Base-by-base conservation (phyloP, 1,140 invertebrate species). In the Drosophila pruinosa region DNA sequence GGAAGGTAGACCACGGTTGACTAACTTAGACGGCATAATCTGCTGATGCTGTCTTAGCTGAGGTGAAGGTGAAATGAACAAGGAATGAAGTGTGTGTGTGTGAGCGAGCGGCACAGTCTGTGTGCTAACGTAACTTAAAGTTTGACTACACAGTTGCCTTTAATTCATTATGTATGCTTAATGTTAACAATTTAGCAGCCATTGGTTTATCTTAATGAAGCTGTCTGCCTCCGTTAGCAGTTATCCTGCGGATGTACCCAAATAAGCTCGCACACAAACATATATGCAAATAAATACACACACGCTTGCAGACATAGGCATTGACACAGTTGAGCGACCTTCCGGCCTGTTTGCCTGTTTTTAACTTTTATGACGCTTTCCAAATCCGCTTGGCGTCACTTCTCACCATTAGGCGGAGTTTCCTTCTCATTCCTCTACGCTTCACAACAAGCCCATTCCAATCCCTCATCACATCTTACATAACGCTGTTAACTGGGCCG, bases 151-250 rank as follows among this genome's bases (percentile, higher is more conserved):
- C 59, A 48, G 59, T 48, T 28, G 75, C 61, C 73, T 73, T 85
- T 82, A 82, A 88, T 88, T 88, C 75, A 88, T 88, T 88, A 88
- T 88, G 78, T 72, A 88, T 88, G 82, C 82, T 58, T 78, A 88
- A 88, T 88, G 82, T 88, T 88, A 88, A 88, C 82, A 88, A 88
- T 88, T 88, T 88, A 88, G 83, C 82, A 88, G 78, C 82, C 88
- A 88, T 88, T 88, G 82, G 82, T 88, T 88, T 88, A 88, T 88
- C 82, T 82, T 88, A 88, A 88, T 88, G 82, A 88, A 88, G 82
- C 82, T 75, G 82, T 88, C 78, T 88, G 82, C 71, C 68, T 50
- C 78, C 62, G 57, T 62, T 56, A 19, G 31, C 68, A 38, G 45
- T 71, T 62, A 56, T 36, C 63, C 56, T 3, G 64, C 14, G 28